A percentile compares a stretch with the other conserved stretches of the same genome.
Evolutionary conservation across 1,140 invertebrate genomes (phyloP).

Genomic region (Papilio xuthus): DNA sequence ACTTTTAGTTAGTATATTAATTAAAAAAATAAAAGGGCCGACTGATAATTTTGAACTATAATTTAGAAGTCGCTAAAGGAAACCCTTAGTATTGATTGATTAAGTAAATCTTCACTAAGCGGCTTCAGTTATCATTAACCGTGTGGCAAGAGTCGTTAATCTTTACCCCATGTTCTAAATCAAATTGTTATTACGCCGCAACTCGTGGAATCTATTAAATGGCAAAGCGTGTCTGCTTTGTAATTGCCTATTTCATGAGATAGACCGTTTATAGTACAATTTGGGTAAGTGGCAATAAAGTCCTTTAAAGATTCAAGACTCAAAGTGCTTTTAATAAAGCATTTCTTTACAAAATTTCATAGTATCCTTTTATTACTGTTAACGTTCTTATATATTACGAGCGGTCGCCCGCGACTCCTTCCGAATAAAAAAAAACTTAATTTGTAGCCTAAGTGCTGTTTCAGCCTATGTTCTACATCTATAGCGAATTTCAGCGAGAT

Average conservation of each 20-base stretch:
- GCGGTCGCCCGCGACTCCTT: too few species aligned
- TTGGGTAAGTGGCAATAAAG: constrained; percentile 13
- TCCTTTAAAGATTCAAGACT: constrained; percentile 10
- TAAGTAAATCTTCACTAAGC: background rate
- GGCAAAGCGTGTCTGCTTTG: constrained; percentile 20
- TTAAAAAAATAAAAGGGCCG: background rate
- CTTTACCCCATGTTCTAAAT: background rate
- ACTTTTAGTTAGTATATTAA: too few species aligned
- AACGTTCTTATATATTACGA: too few species aligned
- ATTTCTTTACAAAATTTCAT: background rate
- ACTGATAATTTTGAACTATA: background rate
- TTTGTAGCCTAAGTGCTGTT: too few species aligned
- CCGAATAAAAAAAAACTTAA: too few species aligned
- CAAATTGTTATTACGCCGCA: background rate
- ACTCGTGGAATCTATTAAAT: constrained; percentile 17
- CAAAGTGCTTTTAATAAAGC: background rate
- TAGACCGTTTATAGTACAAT: constrained; percentile 23
- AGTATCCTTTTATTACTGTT: background rate
- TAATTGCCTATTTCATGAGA: constrained; percentile 17
- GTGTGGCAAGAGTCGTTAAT: background rate
- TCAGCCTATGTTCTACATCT: too few species aligned
- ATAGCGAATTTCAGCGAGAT: too few species aligned
- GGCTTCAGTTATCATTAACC: background rate
- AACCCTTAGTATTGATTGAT: too few species aligned
- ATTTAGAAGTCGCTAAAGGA: background rate